Conservation (phyloP, 2,888 invertebrate genomes). For the Ditula angustiorana region DNA sequence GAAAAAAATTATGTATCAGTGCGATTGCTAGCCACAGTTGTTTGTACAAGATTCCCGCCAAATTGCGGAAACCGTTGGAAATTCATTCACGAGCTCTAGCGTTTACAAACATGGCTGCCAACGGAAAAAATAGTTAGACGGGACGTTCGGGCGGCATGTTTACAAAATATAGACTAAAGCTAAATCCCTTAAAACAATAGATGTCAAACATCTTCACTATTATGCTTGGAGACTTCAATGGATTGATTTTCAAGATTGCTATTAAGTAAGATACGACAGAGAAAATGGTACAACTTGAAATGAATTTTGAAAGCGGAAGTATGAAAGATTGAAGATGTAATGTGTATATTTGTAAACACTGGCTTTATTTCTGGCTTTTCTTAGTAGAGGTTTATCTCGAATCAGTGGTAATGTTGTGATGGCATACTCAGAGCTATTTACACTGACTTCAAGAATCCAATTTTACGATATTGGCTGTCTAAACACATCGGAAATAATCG, state of each 20-base stretch:
- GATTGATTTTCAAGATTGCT: conserved; percentile 39
- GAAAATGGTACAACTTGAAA: background rate
- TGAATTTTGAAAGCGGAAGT: too few species aligned
- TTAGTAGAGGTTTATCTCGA: too few species aligned
- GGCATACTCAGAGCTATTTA: too few species aligned
- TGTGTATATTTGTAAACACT: too few species aligned
- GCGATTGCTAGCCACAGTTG: background rate
- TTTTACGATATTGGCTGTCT: too few species aligned
- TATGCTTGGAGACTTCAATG: conserved; percentile 30
- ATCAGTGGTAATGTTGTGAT: too few species aligned
- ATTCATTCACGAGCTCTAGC: conserved; percentile 75
- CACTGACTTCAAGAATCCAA: too few species aligned
- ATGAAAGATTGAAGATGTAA: too few species aligned
- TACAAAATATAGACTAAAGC: conserved; percentile 80
- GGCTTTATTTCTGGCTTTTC: too few species aligned
- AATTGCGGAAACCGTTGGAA: conserved; percentile 78
- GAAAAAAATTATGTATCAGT: too few species aligned
- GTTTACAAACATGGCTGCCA: conserved; percentile 79
- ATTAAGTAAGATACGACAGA: background rate
- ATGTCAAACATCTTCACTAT: conserved; percentile 49
- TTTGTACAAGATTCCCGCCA: conserved; percentile 60
- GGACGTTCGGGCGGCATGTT: conserved; percentile 74
- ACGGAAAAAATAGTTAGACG: conserved; percentile 82
- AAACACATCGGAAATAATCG: too few species aligned
- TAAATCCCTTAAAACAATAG: conserved; percentile 59